phyloP scores from a whole-genome alignment of 2,888 invertebrate genomes.

The Colletes collaris region DNA sequence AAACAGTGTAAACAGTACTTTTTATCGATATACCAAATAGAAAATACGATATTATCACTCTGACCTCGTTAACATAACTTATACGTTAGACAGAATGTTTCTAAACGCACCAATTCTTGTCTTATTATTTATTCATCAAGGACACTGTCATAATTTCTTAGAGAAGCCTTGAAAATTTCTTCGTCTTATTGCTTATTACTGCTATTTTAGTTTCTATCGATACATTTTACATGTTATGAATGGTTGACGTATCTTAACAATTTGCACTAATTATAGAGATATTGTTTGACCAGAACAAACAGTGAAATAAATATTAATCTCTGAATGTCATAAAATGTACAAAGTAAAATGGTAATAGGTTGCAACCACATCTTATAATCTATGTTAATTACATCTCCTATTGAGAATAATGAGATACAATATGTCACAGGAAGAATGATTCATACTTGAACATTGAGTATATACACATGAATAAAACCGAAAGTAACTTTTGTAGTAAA shows the following conservation, averaged over 20 bases:
- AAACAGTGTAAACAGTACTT: not conserved
- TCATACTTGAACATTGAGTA: not conserved
- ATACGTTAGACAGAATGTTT: not conserved
- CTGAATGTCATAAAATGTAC: not conserved
- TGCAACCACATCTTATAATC: not conserved
- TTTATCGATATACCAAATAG: not conserved
- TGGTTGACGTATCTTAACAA: not conserved
- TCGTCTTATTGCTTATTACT: not conserved
- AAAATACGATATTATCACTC: not conserved
- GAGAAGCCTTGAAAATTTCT: not conserved
- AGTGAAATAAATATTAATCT: not conserved
- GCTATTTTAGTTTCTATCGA: not conserved
- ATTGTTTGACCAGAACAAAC: not conserved
- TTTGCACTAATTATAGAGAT: not conserved
- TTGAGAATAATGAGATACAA: too few species aligned
- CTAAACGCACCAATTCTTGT: not conserved
- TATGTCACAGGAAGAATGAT: not conserved
- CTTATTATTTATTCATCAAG: not conserved
- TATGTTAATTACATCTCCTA: not conserved
- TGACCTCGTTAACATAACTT: not conserved
- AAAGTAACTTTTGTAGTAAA: constrained; percentile 6
- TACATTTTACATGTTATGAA: not conserved
- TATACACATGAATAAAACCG: constrained; percentile 6
- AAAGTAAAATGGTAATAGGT: not conserved
- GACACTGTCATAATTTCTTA: not conserved